Evolutionary conservation across 2,113 vertebrate species (phyloP).

Genomic region (Choloepus hoffmanni): DNA sequence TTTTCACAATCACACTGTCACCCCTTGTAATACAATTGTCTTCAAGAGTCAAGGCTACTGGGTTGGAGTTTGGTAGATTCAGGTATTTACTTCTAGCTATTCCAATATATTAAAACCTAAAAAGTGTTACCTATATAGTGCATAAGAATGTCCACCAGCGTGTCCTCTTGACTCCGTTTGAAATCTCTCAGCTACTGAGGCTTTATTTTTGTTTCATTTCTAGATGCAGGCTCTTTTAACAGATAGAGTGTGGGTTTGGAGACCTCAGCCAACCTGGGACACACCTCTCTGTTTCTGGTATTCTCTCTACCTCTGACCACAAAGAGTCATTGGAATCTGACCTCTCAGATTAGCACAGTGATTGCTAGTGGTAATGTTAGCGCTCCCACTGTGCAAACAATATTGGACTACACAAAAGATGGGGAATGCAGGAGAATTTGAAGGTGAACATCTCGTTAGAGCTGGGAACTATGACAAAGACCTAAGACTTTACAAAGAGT

Average conservation of each 20-base stretch:
- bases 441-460: not conserved
- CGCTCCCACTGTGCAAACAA: not conserved
- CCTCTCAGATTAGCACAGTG: not conserved
- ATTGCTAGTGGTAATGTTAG: not conserved
- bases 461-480: not conserved
- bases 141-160: too few relatives aligned
- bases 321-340: not conserved
- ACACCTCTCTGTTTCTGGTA: not conserved
- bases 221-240: not conserved
- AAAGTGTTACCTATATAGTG: too few relatives aligned
- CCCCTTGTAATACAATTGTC: too few relatives aligned
- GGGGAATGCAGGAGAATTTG: not conserved
- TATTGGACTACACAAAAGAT: not conserved
- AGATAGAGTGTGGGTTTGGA: not conserved
- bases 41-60: too few relatives aligned
- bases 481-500: not conserved
- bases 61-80: too few relatives aligned
- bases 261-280: not conserved
- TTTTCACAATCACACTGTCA: too few relatives aligned
- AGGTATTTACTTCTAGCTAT: too few relatives aligned
- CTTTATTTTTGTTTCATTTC: too few relatives aligned
- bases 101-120: too few relatives aligned
- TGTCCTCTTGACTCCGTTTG: too few relatives aligned
- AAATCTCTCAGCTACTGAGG: too few relatives aligned
- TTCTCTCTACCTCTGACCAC: not conserved